phyloP scores from a whole-genome alignment of 2,888 invertebrate species.

The Cyclophora albipunctata region DNA sequence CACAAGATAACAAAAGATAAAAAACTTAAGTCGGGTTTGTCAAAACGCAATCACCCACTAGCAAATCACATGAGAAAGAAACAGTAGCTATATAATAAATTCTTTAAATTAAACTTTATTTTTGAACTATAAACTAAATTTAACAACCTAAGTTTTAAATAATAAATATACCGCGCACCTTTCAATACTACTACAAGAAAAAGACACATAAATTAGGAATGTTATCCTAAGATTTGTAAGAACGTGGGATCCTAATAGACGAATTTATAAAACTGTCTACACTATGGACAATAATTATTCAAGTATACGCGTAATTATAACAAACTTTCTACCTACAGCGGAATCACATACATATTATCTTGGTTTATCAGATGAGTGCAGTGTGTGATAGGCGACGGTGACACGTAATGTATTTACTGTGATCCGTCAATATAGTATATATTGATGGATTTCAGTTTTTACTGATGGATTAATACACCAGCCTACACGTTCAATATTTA shows the following conservation, averaged over 20 bases:
- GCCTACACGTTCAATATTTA: no score
- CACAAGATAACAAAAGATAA: constrained; percentile 52
- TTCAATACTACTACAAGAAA: constrained; percentile 33
- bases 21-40: constrained; percentile 28
- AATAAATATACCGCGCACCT: constrained; percentile 57
- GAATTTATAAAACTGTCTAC: no score
- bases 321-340: no score
- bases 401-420: no score
- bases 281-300: no score
- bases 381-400: no score
- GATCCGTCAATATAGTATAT: no score
- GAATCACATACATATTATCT: no score
- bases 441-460: no score
- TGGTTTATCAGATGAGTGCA: no score
- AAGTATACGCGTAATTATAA: no score
- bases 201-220: constrained; percentile 35
- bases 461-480: no score
- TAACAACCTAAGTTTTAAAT: constrained; percentile 37
- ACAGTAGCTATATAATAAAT: constrained; percentile 16
- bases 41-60: constrained; percentile 5
- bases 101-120: constrained; percentile 21
- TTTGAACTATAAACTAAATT: constrained; percentile 27
- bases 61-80: constrained; percentile 17
- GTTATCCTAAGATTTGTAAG: constrained; percentile 23
- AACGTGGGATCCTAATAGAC: neutral